Evolutionary conservation across 2,888 invertebrate species (phyloP).

Genomic region (Synergus japonicus): DNA sequence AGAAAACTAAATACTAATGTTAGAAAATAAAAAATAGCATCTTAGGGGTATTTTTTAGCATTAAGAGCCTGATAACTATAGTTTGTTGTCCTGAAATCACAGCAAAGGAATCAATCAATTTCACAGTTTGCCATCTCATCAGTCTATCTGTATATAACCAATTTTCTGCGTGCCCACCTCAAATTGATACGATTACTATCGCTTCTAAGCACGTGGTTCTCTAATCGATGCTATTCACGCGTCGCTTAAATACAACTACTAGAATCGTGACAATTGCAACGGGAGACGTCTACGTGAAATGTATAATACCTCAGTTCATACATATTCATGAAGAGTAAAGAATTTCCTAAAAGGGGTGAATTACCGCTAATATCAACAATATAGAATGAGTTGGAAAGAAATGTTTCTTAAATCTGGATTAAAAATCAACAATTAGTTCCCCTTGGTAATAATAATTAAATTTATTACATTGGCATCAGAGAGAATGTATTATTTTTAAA

Average conservation of each 20-base stretch:
- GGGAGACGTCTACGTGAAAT: constrained; percentile 42
- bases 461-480: too few species aligned
- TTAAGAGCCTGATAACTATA: neutral
- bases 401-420: neutral
- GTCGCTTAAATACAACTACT: constrained; percentile 60
- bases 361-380: neutral
- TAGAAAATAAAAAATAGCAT: too few species aligned
- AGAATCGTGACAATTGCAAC: constrained; percentile 56
- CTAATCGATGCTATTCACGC: constrained; percentile 66
- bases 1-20: neutral
- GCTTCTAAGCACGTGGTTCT: constrained; percentile 60
- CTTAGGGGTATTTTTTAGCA: too few species aligned
- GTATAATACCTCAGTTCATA: constrained; percentile 26
- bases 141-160: constrained; percentile 50
- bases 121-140: neutral
- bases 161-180: constrained; percentile 53
- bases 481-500: too few species aligned
- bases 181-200: constrained; percentile 63
- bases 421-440: too few species aligned
- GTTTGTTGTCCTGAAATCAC: neutral
- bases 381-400: neutral
- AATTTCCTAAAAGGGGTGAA: constrained; percentile 9
- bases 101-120: neutral
- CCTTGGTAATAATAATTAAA: too few species aligned
- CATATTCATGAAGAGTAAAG: constrained; percentile 27